phyloP scores from a whole-genome alignment of 2,113 vertebrate species.

The Casuarius casuarius region DNA sequence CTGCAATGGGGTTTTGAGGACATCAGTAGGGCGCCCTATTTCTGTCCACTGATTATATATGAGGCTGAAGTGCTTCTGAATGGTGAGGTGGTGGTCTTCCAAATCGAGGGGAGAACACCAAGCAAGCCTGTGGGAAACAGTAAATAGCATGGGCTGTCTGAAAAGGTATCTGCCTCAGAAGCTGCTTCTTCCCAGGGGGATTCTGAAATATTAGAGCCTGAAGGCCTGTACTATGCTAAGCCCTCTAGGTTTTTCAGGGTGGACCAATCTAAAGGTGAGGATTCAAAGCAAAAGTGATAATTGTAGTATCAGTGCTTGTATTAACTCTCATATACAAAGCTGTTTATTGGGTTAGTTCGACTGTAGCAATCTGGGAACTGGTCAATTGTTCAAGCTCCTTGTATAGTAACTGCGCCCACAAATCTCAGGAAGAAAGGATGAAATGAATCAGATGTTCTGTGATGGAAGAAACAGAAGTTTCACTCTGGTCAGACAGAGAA shows the following conservation, averaged over 20 bases:
- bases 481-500: background rate
- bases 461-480: background rate
- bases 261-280: background rate
- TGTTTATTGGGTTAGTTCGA: background rate
- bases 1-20: background rate
- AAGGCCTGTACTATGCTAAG: background rate
- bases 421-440: background rate
- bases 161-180: background rate
- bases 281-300: background rate
- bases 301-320: background rate
- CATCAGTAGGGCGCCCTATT: background rate
- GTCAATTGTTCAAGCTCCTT: background rate
- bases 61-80: background rate
- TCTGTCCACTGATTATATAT: background rate
- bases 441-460: background rate
- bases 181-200: background rate
- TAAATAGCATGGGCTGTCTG: background rate
- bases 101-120: background rate
- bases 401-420: background rate
- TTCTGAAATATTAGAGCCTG: background rate
- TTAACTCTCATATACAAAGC: accelerated
- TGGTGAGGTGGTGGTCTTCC: background rate
- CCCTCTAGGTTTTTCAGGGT: background rate
- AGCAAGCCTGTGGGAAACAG: background rate
- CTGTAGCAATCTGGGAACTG: background rate